Conservation (phyloP, 2,797 vertebrate species). For the Phrynocephalus forsythii region DNA sequence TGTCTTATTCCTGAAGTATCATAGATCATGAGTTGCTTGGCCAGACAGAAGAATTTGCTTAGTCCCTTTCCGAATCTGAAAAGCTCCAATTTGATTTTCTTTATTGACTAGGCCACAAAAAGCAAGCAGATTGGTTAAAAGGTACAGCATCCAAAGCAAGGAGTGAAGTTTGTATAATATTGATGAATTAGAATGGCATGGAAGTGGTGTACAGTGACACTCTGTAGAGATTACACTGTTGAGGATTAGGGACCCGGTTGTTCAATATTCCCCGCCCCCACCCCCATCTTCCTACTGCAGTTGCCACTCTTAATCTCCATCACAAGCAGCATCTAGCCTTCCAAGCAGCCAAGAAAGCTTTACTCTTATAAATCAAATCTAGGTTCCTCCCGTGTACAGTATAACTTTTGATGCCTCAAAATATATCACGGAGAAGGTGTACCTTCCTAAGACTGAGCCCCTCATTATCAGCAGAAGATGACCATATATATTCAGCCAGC, state of each 20-base stretch:
- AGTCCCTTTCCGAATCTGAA: not conserved
- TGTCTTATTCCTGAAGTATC: not conserved
- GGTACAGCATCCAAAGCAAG: not conserved
- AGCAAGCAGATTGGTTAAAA: not conserved
- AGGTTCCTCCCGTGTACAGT: not conserved
- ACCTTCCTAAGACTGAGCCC: not conserved
- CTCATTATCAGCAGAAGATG: not conserved
- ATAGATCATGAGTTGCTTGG: not conserved
- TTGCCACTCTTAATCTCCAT: rapidly evolving
- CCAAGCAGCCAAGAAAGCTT: not conserved
- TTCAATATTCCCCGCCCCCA: not conserved
- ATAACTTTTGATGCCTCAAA: not conserved
- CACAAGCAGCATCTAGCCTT: not conserved
- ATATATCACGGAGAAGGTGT: not conserved
- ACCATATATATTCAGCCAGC: not conserved
- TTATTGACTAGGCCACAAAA: not conserved
- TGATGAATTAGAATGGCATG: not conserved
- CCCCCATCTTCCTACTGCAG: not conserved
- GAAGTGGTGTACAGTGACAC: not conserved
- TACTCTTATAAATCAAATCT: not conserved
- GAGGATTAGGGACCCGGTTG: not conserved
- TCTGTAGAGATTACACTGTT: not conserved
- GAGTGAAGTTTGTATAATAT: not conserved
- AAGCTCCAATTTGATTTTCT: not conserved
- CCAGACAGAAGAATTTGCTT: not conserved